Evolutionary conservation across 2,797 vertebrate genomes (phyloP).

Genomic region (Ceryle rudis): DNA sequence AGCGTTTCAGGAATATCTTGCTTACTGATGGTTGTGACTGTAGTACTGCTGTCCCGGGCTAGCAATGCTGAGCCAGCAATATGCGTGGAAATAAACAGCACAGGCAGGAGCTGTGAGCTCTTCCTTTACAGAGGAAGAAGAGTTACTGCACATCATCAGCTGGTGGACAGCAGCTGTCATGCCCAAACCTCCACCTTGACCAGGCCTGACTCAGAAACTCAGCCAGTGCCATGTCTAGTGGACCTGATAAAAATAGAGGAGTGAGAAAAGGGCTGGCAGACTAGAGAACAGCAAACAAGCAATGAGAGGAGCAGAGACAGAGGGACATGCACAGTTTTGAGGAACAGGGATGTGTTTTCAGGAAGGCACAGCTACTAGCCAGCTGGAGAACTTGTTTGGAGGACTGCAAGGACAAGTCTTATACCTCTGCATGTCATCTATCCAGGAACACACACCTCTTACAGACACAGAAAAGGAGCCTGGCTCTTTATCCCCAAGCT

Average conservation of each 20-base stretch:
- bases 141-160: background rate
- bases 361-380: background rate
- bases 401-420: background rate
- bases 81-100: background rate
- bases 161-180: background rate
- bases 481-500: background rate
- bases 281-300: background rate
- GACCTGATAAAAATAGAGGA: background rate
- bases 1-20: background rate
- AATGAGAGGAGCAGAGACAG: background rate
- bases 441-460: background rate
- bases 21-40: background rate
- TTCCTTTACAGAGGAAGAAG: background rate
- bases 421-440: background rate
- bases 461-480: background rate
- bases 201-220: background rate
- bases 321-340: background rate
- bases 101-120: background rate
- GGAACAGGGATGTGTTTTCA: background rate
- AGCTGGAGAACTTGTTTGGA: background rate
- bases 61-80: background rate
- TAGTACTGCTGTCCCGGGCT: background rate
- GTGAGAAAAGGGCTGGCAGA: background rate
- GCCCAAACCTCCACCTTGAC: accelerated
- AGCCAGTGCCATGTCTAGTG: background rate